Percentiles rank a stretch among this genome's conserved stretches.
phyloP scores from a whole-genome alignment of 2,797 vertebrate species.

The Galaxias olidus region DNA sequence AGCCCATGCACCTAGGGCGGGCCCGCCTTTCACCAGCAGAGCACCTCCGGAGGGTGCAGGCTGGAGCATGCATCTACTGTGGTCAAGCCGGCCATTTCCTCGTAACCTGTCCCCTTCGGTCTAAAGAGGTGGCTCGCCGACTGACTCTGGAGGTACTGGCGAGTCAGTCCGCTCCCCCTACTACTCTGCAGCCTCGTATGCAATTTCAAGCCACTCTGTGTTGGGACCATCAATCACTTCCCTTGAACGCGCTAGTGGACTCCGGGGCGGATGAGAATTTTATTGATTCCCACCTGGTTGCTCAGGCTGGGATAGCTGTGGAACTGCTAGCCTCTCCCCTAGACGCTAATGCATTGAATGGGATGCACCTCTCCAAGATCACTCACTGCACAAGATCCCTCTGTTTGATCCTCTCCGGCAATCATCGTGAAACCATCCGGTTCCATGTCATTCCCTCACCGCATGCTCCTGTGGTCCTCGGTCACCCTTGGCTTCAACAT shows the following conservation, averaged over 20 bases:
- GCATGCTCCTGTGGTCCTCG: neutral
- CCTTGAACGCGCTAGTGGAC: neutral
- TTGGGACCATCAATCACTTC: neutral
- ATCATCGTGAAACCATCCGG: neutral
- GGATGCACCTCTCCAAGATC: no score
- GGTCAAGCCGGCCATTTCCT: neutral
- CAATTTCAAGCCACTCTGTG: neutral
- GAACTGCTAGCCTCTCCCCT: neutral
- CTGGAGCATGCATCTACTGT: slow-evolving; percentile 3
- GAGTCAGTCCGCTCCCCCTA: neutral
- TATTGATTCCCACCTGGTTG: neutral
- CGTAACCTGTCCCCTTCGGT: neutral
- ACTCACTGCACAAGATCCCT: neutral
- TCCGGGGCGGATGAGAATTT: slow-evolving; percentile 1
- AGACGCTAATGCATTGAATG: neutral
- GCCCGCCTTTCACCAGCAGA: neutral
- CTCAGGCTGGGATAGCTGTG: neutral
- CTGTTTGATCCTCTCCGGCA: neutral
- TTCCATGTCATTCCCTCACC: neutral
- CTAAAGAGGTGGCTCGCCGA: slow-evolving; percentile 6
- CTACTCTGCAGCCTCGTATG: neutral
- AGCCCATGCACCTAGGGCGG: neutral
- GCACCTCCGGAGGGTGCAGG: neutral
- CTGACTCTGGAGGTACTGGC: neutral
- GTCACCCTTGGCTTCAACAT: neutral